These are phyloP conservation scores for Pangasius mekongensis DNA, from an alignment of 2,797 vertebrate genomes.

Conservation along the genomic window DNA sequence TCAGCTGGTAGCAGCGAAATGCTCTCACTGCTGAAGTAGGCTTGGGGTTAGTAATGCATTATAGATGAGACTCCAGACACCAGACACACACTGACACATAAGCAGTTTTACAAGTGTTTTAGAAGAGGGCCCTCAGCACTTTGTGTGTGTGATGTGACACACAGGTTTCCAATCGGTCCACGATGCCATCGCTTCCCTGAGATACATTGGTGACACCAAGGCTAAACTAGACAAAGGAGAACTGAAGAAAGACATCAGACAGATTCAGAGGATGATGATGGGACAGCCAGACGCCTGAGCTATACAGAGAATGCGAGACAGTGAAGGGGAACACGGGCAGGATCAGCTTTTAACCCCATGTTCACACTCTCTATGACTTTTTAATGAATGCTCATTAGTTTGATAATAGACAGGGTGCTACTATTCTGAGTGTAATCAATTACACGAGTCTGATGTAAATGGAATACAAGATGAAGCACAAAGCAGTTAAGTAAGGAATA, in stretches of 20 bases:
- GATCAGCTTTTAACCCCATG: constrained; percentile 1
- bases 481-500: not conserved
- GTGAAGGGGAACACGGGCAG: not conserved
- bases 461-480: not conserved
- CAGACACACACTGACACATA: constrained; percentile 32
- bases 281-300: constrained; percentile 66
- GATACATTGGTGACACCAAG: constrained; percentile 79
- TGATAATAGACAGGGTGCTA: not conserved
- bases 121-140: not conserved
- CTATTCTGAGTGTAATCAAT: not conserved
- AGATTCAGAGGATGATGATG: constrained; percentile 65
- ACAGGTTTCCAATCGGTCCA: constrained; percentile 81
- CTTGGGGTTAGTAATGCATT: constrained; percentile 58
- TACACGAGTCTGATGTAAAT: not conserved
- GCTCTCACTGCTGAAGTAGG: constrained; percentile 37
- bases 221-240: constrained; percentile 79
- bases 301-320: not conserved
- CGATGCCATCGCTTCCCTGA: constrained; percentile 80
- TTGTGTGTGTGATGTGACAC: constrained; percentile 38
- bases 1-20: constrained; percentile 24
- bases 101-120: constrained; percentile 1
- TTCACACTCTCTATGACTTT: not conserved
- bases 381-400: not conserved
- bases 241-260: constrained; percentile 74
- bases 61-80: constrained; percentile 63